Evolutionary conservation across 2,888 invertebrate genomes (phyloP), one percentile per base, ranked within the genome.

Genomic region (Machimus rusticus): DNA sequence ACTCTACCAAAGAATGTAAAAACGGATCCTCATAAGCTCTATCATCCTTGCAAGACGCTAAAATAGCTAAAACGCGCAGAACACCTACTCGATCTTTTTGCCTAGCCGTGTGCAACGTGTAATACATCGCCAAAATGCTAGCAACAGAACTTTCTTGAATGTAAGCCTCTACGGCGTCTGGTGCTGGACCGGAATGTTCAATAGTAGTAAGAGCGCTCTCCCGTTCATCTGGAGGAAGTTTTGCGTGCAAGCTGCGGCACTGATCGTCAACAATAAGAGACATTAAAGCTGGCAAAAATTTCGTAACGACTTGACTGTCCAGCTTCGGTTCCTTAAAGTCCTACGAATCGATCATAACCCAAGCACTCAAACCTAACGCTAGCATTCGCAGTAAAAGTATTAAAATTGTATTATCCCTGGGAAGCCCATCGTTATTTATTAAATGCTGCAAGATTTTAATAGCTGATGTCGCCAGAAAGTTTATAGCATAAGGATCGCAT

Each of bases 311-410:
- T 93, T 98, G 97, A 91, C 96, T 96, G 90, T 99, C 98, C 88
- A 99, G 93, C 93, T 98, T 98, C 0, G 99, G 98, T 92, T 99
- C 99, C 91, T 98, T 98, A 91, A 98, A 99, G 90, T 97, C 97
- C 93, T 97, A 96, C 1, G 98, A 97, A 92, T 98, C 98, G 89
- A 99, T 98, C 97, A 99, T 99, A 46, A 97, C 96, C 98, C 99
- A 99, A 5, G 98, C 98, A 92, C 98, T 97, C 74, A 99, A 93
- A 0, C 99, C 99, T 74, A 99, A 93, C 0, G 98, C 97, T 89
- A 99, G 93, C 98, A 99, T 98, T 91, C 99, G 94, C 87, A 99
- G 93, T 88, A 99, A 93, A 34, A 99, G 93, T 89, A 98, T 96
- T 88, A 99, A 93, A 89, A 99, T 97, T 87, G 97, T 95, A 92